Conservation (phyloP, 2,113 vertebrate genomes). For the Pogonocichla stellata region DNA sequence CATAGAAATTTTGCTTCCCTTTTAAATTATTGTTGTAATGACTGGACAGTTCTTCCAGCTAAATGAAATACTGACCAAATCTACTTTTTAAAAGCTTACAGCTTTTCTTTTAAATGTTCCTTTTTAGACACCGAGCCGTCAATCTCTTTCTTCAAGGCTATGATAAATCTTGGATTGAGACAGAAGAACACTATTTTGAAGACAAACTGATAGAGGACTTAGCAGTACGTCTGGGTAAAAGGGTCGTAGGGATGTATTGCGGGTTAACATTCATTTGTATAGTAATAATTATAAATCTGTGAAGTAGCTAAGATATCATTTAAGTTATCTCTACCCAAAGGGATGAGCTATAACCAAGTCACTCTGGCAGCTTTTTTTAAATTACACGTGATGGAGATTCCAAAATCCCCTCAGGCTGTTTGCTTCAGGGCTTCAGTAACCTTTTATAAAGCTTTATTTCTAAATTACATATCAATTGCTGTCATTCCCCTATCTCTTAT, state of each 20-base stretch:
- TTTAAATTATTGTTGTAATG: not conserved
- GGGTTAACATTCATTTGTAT: not conserved
- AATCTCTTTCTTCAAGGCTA: slow-evolving; percentile 98
- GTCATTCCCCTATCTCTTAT: not conserved
- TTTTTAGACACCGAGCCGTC: slow-evolving; percentile 88
- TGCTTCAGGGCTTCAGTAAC: not conserved
- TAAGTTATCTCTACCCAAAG: not conserved
- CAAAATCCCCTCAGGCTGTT: not conserved
- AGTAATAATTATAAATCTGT: not conserved
- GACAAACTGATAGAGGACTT: slow-evolving; percentile 96
- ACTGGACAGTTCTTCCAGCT: not conserved
- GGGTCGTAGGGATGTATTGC: not conserved
- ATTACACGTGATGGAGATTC: not conserved
- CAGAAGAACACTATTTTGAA: slow-evolving; percentile 97
- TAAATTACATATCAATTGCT: not conserved
- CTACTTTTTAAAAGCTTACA: not conserved
- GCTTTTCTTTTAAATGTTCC: slow-evolving; percentile 2
- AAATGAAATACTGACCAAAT: not conserved
- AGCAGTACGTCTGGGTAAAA: slow-evolving; percentile 77
- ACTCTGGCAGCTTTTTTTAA: not conserved
- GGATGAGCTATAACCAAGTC: not conserved
- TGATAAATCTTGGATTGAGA: slow-evolving; percentile 96
- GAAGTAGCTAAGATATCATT: not conserved
- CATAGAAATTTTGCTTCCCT: not conserved
- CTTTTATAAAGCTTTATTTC: not conserved